Percentiles rank a stretch among this genome's conserved stretches.
These are phyloP conservation scores for Pandemis cinnamomeana DNA, from an alignment of 2,888 invertebrate species.

Conservation along the genomic window DNA sequence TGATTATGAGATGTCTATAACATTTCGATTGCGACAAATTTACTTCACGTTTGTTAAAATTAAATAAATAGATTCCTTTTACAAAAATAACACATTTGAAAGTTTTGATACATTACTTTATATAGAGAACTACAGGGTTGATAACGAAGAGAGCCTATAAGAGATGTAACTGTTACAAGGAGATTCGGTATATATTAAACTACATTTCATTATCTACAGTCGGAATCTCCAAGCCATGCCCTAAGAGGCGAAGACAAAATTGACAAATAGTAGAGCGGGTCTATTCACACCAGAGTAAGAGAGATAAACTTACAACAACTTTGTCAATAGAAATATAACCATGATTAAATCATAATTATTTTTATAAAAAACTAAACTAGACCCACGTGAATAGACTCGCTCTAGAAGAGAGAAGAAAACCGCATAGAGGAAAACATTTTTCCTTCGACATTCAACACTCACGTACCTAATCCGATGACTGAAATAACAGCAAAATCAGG, in stretches of 20 bases:
- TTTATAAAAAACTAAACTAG: no score
- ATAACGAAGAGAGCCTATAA: constrained; percentile 44
- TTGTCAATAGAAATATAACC: background rate
- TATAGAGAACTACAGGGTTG: constrained; percentile 29
- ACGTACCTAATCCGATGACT: constrained; percentile 13
- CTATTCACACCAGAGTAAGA: constrained; percentile 13
- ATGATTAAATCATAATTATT: background rate
- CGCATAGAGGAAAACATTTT: constrained; percentile 7
- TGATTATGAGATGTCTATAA: background rate
- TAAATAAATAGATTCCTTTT: constrained; percentile 25
- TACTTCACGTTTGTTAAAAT: constrained; percentile 6
- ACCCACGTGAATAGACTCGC: background rate
- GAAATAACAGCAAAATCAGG: background rate
- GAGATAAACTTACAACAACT: background rate
- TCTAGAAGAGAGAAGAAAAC: constrained; percentile 27
- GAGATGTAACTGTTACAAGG: constrained; percentile 35
- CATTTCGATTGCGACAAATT: constrained; percentile 14
- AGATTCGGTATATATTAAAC: constrained; percentile 42
- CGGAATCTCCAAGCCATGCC: constrained; percentile 33
- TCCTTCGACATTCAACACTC: constrained; percentile 16
- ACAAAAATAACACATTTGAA: constrained; percentile 32
- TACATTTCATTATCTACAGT: constrained; percentile 27
- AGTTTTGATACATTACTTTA: constrained; percentile 26
- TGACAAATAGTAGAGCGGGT: constrained; percentile 31
- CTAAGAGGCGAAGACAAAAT: constrained; percentile 31